These are phyloP conservation scores for Drosophila navojoa DNA, from an alignment of 1,140 invertebrate genomes.

Conservation along the genomic window DNA sequence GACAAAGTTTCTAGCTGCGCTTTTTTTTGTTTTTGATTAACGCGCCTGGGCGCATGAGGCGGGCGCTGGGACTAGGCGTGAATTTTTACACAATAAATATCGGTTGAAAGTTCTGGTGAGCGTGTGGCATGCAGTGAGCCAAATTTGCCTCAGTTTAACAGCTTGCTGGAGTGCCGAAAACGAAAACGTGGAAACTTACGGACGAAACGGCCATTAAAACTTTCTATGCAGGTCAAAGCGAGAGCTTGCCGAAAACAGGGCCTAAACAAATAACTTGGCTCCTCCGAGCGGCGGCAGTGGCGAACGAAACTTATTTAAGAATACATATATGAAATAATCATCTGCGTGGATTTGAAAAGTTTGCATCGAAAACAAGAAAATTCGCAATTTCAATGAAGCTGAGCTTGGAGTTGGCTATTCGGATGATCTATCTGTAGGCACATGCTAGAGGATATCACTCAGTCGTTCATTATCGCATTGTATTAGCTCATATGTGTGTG, in stretches of 20 bases:
- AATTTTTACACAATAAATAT: slow-evolving; percentile 75
- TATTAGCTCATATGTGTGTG: background rate
- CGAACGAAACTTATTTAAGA: background rate
- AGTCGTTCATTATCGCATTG: background rate
- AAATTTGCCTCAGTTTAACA: slow-evolving; percentile 10
- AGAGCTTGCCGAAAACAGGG: background rate
- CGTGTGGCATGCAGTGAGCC: slow-evolving; percentile 21
- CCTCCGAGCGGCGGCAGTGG: background rate
- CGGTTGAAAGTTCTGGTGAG: slow-evolving; percentile 29
- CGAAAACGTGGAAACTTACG: background rate
- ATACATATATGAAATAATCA: background rate
- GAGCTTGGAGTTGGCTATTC: no score
- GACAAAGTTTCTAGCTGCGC: slow-evolving; percentile 60
- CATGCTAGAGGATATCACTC: background rate
- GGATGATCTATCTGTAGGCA: no score
- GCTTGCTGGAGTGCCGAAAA: background rate
- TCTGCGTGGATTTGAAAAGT: background rate
- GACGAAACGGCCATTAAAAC: slow-evolving; percentile 13
- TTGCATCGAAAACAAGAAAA: background rate
- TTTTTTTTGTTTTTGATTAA: slow-evolving; percentile 9
- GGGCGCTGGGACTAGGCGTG: slow-evolving; percentile 45
- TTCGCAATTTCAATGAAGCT: no score
- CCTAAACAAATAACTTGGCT: background rate
- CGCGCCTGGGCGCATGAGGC: background rate
- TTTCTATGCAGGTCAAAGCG: slow-evolving; percentile 14